A percentile compares a stretch with the other conserved stretches of the same genome.
phyloP scores from a whole-genome alignment of 2,888 invertebrate species.

The Strigamia transsilvanica region DNA sequence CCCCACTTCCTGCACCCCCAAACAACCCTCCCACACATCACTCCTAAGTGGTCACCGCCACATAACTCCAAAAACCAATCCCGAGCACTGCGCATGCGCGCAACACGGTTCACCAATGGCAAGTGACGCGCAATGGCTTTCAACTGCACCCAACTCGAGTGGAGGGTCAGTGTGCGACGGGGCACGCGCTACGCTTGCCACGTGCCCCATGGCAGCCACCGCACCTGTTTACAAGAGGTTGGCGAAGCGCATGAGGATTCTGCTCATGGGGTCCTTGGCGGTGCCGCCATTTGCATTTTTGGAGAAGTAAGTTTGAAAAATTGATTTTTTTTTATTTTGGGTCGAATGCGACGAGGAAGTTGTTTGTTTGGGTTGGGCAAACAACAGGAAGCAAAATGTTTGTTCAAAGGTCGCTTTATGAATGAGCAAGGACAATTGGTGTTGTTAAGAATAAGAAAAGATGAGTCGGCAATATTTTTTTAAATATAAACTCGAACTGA shows the following conservation, averaged over 20 bases:
- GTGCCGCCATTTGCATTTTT: slow-evolving; percentile 13
- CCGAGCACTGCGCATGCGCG: background rate
- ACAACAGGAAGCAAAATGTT: slow-evolving; percentile 3
- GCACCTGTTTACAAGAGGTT: slow-evolving; percentile 4
- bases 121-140: background rate
- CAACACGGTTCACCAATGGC: background rate
- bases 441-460: background rate
- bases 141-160: background rate
- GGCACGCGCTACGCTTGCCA: background rate
- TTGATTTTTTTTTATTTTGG: background rate
- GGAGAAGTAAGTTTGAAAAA: slow-evolving; percentile 16
- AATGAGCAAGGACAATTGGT: background rate
- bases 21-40: background rate
- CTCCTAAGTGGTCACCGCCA: background rate
- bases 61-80: background rate
- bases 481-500: background rate
- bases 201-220: slow-evolving; percentile 3
- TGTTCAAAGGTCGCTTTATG: background rate
- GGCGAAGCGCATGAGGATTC: background rate
- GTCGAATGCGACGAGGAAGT: background rate
- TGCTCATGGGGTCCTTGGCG: slow-evolving; percentile 26
- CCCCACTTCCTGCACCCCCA: background rate
- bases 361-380: background rate
- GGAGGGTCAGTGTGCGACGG: background rate
- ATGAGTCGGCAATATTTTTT: background rate